A percentile compares a stretch with the other conserved stretches of the same genome.
These are phyloP conservation scores for Melitaea cinxia DNA, from an alignment of 1,140 invertebrate genomes.

Conservation along the genomic window DNA sequence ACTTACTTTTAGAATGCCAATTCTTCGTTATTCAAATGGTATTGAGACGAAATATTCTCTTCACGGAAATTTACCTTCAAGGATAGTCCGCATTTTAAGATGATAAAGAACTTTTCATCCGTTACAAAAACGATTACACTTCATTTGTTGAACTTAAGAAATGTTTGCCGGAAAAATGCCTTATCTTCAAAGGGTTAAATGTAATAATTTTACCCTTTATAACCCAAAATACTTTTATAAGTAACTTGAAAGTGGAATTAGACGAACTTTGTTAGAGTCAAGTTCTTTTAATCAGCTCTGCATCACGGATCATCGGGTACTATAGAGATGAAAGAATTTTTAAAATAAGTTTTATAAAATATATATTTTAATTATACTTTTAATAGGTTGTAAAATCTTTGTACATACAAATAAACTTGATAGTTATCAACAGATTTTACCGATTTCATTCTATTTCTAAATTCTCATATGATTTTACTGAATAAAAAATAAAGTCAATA, in stretches of 20 bases:
- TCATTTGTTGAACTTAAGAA: background rate
- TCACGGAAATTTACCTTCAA: background rate
- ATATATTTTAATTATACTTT: background rate
- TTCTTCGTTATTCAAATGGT: background rate
- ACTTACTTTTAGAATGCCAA: too few relatives aligned
- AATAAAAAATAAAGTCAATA: too few relatives aligned
- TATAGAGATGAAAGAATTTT: background rate
- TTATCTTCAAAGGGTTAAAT: conserved; percentile 6
- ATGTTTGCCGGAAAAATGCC: background rate
- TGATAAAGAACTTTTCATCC: background rate
- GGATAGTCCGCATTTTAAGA: background rate
- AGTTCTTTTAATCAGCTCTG: conserved; percentile 3
- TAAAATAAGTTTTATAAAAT: background rate
- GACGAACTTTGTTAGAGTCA: background rate
- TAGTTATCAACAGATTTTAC: too few relatives aligned
- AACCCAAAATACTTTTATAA: background rate
- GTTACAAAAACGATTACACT: conserved; percentile 1
- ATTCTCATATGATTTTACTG: too few relatives aligned
- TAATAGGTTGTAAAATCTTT: too few relatives aligned
- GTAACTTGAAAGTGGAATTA: background rate
- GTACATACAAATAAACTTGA: too few relatives aligned
- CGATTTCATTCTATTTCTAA: too few relatives aligned
- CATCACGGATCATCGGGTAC: background rate
- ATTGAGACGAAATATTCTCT: background rate
- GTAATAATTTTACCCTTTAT: conserved; percentile 1